Evolutionary conservation across 2,797 vertebrate genomes (phyloP), one percentile per base, ranked within the genome.

Genomic region (Aeoliscus strigatus): DNA sequence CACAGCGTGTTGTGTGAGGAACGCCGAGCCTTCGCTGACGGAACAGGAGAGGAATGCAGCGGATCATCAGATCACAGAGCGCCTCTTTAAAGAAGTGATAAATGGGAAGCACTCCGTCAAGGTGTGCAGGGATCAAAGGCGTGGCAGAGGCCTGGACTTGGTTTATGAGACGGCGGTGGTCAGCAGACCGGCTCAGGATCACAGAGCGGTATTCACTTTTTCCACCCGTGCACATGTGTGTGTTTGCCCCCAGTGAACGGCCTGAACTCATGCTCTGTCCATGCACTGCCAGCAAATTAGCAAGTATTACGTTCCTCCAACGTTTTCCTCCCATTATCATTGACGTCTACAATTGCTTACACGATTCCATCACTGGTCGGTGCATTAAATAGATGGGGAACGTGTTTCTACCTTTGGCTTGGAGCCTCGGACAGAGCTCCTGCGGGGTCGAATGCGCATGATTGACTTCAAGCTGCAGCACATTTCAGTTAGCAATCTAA

Each of bases 71-170:
- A 48, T 52, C 51, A 41, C 42, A 2, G 44, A 36, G 35, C 16
- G 6, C 13, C 49, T 35, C 57, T 52, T 68, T 41, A 72, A 66
- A 64, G 52, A 2, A 1, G 52, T 76, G 77, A 85, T 82, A 61
- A 74, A 81, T 69, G 72, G 18, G 32, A 47, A 49, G 73, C 51
- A 32, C 16, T 49, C 68, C 60, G 62, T 70, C 26, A 41, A 60
- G 57, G 64, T 71, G 65, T 30, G 30, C 65, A 37, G 54, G 41
- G 68, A 86, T 86, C 74, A 83, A 79, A 82, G 81, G 69, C 58
- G 41, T 56, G 71, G 51, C 51, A 39, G 56, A 61, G 36, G 63
- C 48, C 71, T 71, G 69, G 57, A 21, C 45, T 23, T 37, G 55
- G 30, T 85, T 85, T 80, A 77, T 24, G 55, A 51, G 52, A 36